Evolutionary conservation across 2,888 invertebrate genomes (phyloP).

Genomic region (Willowsia nigromaculata): DNA sequence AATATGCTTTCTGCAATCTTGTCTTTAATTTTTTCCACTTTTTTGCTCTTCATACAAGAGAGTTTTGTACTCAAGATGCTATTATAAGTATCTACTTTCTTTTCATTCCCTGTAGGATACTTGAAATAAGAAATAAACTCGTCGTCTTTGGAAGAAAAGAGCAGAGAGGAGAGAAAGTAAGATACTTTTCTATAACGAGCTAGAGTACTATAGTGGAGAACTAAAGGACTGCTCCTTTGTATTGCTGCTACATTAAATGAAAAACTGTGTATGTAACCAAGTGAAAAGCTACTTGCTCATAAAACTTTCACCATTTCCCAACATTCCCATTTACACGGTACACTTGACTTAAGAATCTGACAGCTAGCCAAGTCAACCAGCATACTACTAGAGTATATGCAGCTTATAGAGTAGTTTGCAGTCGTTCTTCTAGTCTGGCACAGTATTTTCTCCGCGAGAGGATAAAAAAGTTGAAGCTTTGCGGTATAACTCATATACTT

Average conservation of each 20-base stretch:
- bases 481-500: constrained; percentile 29
- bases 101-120: constrained; percentile 61
- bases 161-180: constrained; percentile 37
- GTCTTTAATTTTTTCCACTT: constrained; percentile 54
- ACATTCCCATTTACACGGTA: constrained; percentile 72
- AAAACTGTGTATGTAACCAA: constrained; percentile 38
- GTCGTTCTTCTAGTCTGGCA: neutral
- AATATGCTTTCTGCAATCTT: constrained; percentile 46
- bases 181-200: constrained; percentile 25
- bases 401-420: neutral
- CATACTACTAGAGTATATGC: neutral
- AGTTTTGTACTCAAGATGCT: constrained; percentile 54
- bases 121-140: constrained; percentile 63
- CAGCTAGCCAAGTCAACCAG: constrained; percentile 65
- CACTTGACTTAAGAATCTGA: constrained; percentile 70
- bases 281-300: constrained; percentile 67
- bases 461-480: constrained; percentile 55
- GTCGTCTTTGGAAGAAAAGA: constrained; percentile 30
- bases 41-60: constrained; percentile 41
- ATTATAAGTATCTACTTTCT: constrained; percentile 60
- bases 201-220: neutral
- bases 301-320: constrained; percentile 73
- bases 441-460: constrained; percentile 19
- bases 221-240: neutral
- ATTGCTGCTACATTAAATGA: constrained; percentile 32